Evolutionary conservation across 2,888 invertebrate genomes (phyloP).

Genomic region (Tinea pellionella): DNA sequence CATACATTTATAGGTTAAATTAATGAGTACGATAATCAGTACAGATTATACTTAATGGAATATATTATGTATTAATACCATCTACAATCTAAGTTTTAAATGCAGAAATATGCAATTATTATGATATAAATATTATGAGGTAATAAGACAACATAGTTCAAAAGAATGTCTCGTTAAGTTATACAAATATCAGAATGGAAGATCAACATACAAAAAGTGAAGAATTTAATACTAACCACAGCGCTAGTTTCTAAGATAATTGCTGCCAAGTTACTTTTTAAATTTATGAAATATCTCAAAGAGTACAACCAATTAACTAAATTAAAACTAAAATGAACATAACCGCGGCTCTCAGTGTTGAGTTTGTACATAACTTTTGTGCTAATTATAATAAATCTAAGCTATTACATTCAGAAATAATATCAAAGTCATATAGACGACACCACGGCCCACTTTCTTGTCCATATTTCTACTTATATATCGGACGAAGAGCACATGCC

Average conservation of each 20-base stretch:
- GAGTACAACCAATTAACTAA: background rate
- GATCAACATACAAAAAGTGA: no score
- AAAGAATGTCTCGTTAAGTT: no score
- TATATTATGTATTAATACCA: background rate
- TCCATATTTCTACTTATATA: no score
- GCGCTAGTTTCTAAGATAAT: no score
- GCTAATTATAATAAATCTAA: background rate
- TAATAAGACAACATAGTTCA: background rate
- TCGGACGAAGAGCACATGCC: no score
- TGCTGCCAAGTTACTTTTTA: no score
- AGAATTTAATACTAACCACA: no score
- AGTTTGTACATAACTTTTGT: background rate
- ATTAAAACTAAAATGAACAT: background rate
- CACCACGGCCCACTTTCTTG: no score
- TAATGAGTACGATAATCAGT: background rate
- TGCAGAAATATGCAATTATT: background rate
- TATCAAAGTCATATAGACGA: no score
- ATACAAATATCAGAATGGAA: background rate
- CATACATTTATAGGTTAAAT: background rate
- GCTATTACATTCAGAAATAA: no score
- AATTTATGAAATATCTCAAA: background rate
- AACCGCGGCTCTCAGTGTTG: background rate
- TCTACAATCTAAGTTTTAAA: background rate
- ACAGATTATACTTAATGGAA: background rate
- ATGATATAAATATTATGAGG: background rate